phyloP scores from a whole-genome alignment of 1,140 invertebrate species.

The Brachionus asplanchnoidis region DNA sequence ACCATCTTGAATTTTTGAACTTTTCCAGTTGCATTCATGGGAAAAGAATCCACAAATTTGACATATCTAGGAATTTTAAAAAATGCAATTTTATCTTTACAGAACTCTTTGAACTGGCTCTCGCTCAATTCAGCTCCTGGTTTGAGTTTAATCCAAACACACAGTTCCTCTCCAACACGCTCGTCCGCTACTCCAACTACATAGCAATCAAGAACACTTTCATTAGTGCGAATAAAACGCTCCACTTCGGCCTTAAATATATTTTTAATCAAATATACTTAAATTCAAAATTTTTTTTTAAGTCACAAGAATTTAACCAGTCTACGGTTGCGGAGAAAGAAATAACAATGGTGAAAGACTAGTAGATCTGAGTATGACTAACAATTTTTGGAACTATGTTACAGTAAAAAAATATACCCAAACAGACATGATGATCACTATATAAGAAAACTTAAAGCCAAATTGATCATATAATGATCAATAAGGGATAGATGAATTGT shows the following conservation, averaged over 20 bases:
- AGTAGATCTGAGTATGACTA: no score
- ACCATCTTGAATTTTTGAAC: conserved; percentile 69
- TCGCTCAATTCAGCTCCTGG: conserved; percentile 56
- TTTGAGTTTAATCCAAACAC: conserved; percentile 68
- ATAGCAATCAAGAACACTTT: background rate
- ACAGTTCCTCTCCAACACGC: conserved; percentile 77
- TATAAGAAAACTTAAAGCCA: no score
- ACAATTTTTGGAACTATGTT: no score
- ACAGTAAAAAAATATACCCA: no score
- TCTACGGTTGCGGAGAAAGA: no score
- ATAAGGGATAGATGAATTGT: no score
- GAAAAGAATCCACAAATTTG: conserved; percentile 66
- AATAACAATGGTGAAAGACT: no score
- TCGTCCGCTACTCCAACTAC: conserved; percentile 66
- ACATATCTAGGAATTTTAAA: conserved; percentile 78
- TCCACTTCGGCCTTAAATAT: conserved; percentile 67
- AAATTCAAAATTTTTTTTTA: no score
- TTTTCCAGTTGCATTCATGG: conserved; percentile 77
- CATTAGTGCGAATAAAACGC: background rate
- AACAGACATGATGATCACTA: no score
- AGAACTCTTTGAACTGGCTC: conserved; percentile 64
- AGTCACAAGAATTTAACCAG: no score
- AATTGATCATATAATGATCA: no score
- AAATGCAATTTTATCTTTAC: conserved; percentile 68
- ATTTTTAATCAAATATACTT: conserved; percentile 44